Base-by-base conservation (phyloP, 64 coral and sea anemone species). In the Astreopora myriophthalma region DNA sequence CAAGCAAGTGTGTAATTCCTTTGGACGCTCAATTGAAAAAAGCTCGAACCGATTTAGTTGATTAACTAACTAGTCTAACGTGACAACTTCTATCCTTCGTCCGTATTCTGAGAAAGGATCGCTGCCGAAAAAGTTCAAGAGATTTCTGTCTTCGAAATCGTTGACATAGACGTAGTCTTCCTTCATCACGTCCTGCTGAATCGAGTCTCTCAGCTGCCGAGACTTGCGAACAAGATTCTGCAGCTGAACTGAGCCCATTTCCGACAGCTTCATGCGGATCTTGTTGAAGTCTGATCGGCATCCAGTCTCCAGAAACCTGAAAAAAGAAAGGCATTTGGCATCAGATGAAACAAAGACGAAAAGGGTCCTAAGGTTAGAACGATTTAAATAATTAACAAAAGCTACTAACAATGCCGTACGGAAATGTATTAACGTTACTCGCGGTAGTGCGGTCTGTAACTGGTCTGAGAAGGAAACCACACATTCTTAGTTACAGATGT, bases 271-370 rank as follows among this genome's bases (percentile, higher is more conserved):
- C 44, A 93, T 90, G 90, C 97, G 82, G 87, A 99, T 95, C 73
- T 95, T 99, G 91, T 99, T 99, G 85, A 99, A 99, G 40, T 99
- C 97, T 46, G 97, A 99, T 23, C 94, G 94, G 33, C 87, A 76
- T 19, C 97, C 97, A 23, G 97, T 99, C 65, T 99, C 94, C 74
- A 99, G 90, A 94, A 99, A 99, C 70, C 97, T 99, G 72, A 57
- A 91, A 90, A 42, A 19, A 85, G 86, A 6, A 30, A 44, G 35
- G 25, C 1, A 40, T 34, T 68, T 75, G 17, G 31, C 12, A 36
- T 49, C 10, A 64, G 28, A 25, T n/a, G 20, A 63, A 20, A 33
- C 44, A 61, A n/a, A n/a, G 52, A 58, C 52, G 20, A 57, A 14
- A 64, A 34, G 63, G n/a, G 32, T 25, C 17, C 20, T 57, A 39